Evolutionary conservation across 2,888 invertebrate genomes (phyloP), one percentile per base, ranked within the genome.

Genomic region (Argynnis bischoffii): DNA sequence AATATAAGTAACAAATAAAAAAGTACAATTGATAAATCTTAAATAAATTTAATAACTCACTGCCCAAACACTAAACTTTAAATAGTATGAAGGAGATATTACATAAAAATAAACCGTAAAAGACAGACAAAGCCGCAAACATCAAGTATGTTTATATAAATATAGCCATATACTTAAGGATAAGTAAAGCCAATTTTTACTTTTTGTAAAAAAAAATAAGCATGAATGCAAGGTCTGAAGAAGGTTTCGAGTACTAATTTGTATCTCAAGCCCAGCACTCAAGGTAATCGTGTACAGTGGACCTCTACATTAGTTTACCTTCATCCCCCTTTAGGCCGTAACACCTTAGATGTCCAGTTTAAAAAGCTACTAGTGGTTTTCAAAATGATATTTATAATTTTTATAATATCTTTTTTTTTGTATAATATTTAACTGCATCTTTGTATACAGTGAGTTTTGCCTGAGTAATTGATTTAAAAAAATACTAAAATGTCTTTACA

Each of bases 321-420:
- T 77, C 74, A 69, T 74, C 66, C 75, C 82, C 81, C 80, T 80
- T 83, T 77, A 81, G 79, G 87, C 89, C 86, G 88, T 85, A 85
- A 90, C 90, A 90, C 90, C 90, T 90, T 85, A 76, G 77, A 79
- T 83, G 88, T 85, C 87, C 88, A 81, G 81, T 66, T 48, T 31
- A 31, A 48, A 46, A 61, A 64, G 59, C 14, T 85, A 89, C 88
- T 73, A 81, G 6, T 47, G 64, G 74, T 69, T 70, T 54, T 74
- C 73, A 73, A 73, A 46, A 35, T 1, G 13, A 16, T 14, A 18
- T 0, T 51, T 61, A 0, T 15, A 47, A 35, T 21, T 35, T 46
- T 14, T 21, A 53, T 53, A 1, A 41, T 3, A 41, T 41, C 8
- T 16, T 31, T 55, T n/a, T 26, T 1, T 31, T 8, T 31, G n/a